Conservation (phyloP, 1,140 invertebrate genomes). For the Drosophila murphyi region DNA sequence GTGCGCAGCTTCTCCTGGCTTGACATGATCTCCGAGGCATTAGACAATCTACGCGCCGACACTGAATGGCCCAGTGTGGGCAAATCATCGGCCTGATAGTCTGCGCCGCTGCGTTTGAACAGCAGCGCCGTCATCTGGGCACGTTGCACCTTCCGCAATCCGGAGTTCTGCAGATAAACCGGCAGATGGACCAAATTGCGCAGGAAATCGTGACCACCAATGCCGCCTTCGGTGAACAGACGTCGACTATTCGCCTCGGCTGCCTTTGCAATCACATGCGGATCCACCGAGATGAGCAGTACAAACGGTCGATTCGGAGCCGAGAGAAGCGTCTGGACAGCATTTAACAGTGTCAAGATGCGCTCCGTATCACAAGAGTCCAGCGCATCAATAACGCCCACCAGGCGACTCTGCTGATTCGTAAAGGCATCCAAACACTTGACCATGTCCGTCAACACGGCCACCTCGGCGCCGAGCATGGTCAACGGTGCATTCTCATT, state of each 20-base stretch:
- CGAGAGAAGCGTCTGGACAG: constrained; percentile 97
- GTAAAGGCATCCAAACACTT: constrained; percentile 96
- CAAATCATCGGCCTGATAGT: constrained; percentile 74
- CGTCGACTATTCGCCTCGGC: constrained; percentile 95
- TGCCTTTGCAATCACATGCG: constrained; percentile 98
- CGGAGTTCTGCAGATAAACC: constrained; percentile 98
- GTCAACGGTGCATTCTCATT: constrained; percentile 92
- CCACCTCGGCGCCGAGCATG: constrained; percentile 93
- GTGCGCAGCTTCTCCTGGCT: constrained; percentile 89
- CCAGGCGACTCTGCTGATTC: constrained; percentile 95
- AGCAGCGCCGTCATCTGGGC: constrained; percentile 91
- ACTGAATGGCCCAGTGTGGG: constrained; percentile 86
- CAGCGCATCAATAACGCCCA: constrained; percentile 97
- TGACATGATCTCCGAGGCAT: constrained; percentile 91
- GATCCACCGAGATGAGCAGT: constrained; percentile 97
- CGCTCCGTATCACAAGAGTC: constrained; percentile 99
- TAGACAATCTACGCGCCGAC: constrained; percentile 90
- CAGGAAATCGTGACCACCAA: constrained; percentile 96
- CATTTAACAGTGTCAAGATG: constrained; percentile 96
- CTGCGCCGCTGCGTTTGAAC: constrained; percentile 74
- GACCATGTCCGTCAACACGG: constrained; percentile 93
- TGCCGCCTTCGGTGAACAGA: constrained; percentile 94
- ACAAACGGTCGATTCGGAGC: constrained; percentile 96
- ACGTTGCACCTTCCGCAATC: constrained; percentile 93
- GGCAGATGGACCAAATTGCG: constrained; percentile 98